phyloP scores from a whole-genome alignment of 1,140 invertebrate species.

The Caenorhabditis brenneri region DNA sequence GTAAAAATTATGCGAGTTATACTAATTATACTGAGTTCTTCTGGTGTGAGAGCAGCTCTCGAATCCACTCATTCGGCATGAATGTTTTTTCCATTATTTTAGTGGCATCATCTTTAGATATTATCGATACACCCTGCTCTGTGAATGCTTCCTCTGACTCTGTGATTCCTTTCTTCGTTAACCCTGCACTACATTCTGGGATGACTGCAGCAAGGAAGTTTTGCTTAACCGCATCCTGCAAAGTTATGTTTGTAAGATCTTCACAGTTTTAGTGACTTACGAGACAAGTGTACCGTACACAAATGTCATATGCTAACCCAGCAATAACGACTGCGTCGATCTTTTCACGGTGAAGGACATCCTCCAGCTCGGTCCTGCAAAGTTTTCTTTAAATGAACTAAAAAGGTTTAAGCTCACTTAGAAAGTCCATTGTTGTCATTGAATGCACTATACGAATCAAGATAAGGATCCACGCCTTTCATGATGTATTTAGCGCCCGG shows the following conservation, averaged over 20 bases:
- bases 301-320: conserved; percentile 93
- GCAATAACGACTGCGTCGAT: conserved; percentile 92
- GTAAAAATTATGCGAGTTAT: not conserved
- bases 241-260: not conserved
- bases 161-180: conserved; percentile 11
- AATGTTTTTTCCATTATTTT: not conserved
- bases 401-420: conserved; percentile 46
- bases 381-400: conserved; percentile 76
- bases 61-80: conserved; percentile 6
- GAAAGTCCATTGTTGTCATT: conserved; percentile 83
- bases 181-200: not conserved
- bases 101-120: not conserved
- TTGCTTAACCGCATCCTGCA: conserved; percentile 16
- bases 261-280: not conserved
- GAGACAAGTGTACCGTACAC: conserved; percentile 76
- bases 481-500: conserved; percentile 83
- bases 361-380: conserved; percentile 81
- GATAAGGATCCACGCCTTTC: conserved; percentile 90
- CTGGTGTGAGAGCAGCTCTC: not conserved
- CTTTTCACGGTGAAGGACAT: conserved; percentile 80
- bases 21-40: not conserved
- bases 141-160: not conserved
- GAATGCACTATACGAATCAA: conserved; percentile 96
- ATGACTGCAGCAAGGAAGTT: conserved; percentile 4
- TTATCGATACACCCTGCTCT: not conserved